Evolutionary conservation across 2,113 vertebrate genomes (phyloP).

Genomic region (Orientallactaga bullata): DNA sequence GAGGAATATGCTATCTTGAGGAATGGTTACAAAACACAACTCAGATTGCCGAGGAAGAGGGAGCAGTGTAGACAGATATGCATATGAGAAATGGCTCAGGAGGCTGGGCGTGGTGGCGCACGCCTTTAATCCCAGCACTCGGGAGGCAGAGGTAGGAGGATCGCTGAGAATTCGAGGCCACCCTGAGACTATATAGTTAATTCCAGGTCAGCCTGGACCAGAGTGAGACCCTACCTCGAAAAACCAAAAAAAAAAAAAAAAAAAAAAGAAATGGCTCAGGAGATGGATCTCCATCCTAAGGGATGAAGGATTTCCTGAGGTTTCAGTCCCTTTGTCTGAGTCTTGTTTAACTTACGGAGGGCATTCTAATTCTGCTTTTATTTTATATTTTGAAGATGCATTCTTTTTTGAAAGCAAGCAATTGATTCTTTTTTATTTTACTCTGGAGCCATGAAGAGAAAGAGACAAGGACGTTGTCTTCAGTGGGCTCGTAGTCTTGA

Average conservation of each 20-base stretch:
- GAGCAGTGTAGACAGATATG: conserved; percentile 66
- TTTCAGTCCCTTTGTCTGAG: conserved; percentile 56
- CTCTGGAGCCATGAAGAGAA: not conserved
- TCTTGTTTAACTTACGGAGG: not conserved
- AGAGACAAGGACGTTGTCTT: not conserved
- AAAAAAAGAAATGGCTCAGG: no score
- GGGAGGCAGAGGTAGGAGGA: no score
- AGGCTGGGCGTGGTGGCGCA: no score
- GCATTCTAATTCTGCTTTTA: conserved; percentile 45
- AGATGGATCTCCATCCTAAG: conserved; percentile 6
- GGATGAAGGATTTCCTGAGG: not conserved
- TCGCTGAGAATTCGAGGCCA: no score
- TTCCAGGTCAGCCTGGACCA: no score
- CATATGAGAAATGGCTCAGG: not conserved
- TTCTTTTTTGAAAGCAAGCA: not conserved
- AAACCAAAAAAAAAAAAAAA: no score
- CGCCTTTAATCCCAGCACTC: no score
- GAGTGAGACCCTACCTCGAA: no score
- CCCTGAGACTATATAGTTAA: no score
- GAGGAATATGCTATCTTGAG: conserved; percentile 85
- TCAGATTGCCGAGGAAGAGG: conserved; percentile 71
- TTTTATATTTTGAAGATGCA: conserved; percentile 14
- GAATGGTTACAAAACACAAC: conserved; percentile 82
- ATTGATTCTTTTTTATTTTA: not conserved
- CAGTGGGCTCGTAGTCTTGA: not conserved